Evolutionary conservation across 2,888 invertebrate species (phyloP), one percentile per base, ranked within the genome.

Genomic region (Drosophila kanekoi): DNA sequence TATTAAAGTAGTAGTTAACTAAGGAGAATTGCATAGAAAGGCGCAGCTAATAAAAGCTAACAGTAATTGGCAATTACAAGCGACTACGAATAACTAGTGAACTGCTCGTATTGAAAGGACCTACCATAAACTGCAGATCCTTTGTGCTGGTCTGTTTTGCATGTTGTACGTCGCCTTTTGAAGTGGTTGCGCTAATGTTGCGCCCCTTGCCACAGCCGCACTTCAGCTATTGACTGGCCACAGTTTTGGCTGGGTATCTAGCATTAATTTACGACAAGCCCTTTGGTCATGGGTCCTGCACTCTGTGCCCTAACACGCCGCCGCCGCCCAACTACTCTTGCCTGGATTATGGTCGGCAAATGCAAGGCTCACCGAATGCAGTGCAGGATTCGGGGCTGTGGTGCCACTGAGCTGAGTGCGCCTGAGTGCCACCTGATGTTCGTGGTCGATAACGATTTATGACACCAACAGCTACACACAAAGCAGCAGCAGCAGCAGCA

Each of bases 381-480:
- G 51, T 45, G 35, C 45, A 44, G 38, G 43, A 52, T 44, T 47
- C 58, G 20, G 40, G 56, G 23, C 67, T 57, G 23, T 37, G 38
- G 44, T 16, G 28, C 45, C 52, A 20, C 65, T 61, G 54, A 69
- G 64, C 78, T 75, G 75, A 80, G 76, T 78, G 79, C 80, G 81
- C 72, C 78, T 73, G 87, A 89, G 89, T 87, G 77, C 77, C 90
- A 90, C 90, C 89, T 90, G 89, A 89, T 89, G 89, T 87, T 86
- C 79, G 86, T 84, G 89, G 80, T 77, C 88, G 89, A 89, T 89
- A 89, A 87, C 89, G 86, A 90, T 90, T 89, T 90, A 85, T 87
- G 89, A 81, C 81, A 85, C 87, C 89, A 73, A 71, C 64, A 70
- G 54, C 64, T 28, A 57, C 61, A 75, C 51, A 54, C 57, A 52